phyloP scores from a whole-genome alignment of 1,140 invertebrate genomes.

The Drosophila ogumai region DNA sequence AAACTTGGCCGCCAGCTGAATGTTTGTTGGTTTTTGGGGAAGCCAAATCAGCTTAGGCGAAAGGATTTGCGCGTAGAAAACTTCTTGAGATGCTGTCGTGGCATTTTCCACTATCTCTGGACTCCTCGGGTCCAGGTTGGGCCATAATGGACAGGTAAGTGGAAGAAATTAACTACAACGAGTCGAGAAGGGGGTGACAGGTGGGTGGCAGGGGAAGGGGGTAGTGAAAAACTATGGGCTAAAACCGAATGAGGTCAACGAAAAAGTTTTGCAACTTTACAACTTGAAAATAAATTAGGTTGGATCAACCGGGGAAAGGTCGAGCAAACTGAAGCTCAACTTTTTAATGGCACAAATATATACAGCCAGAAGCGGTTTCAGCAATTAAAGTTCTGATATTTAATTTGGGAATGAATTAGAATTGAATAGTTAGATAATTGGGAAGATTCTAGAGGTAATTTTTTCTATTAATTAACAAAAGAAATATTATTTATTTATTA shows the following conservation, averaged over 20 bases:
- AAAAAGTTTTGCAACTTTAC: conserved; percentile 51
- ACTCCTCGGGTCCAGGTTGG: conserved; percentile 21
- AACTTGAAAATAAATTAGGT: conserved; percentile 53
- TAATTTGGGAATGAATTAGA: neutral
- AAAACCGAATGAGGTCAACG: conserved; percentile 45
- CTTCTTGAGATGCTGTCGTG: conserved; percentile 68
- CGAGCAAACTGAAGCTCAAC: conserved; percentile 26
- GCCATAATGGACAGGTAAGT: conserved; percentile 75
- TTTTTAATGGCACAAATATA: conserved; percentile 33
- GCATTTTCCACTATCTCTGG: conserved; percentile 48
- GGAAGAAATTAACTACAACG: conserved; percentile 75
- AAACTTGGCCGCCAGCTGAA: conserved; percentile 1
- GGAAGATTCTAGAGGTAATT: rapidly evolving
- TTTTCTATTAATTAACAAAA: neutral
- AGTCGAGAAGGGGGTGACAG: conserved; percentile 18
- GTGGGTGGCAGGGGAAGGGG: neutral
- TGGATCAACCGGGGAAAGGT: conserved; percentile 32
- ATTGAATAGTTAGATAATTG: neutral
- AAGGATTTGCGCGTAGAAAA: conserved; percentile 51
- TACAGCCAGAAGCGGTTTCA: conserved; percentile 3
- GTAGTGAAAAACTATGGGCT: conserved; percentile 36
- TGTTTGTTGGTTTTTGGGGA: neutral
- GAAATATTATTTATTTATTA: no score
- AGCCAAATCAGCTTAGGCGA: conserved; percentile 52
- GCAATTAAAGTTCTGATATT: neutral